Conservation (phyloP, 1,140 invertebrate genomes). For the Dendroctonus valens region DNA sequence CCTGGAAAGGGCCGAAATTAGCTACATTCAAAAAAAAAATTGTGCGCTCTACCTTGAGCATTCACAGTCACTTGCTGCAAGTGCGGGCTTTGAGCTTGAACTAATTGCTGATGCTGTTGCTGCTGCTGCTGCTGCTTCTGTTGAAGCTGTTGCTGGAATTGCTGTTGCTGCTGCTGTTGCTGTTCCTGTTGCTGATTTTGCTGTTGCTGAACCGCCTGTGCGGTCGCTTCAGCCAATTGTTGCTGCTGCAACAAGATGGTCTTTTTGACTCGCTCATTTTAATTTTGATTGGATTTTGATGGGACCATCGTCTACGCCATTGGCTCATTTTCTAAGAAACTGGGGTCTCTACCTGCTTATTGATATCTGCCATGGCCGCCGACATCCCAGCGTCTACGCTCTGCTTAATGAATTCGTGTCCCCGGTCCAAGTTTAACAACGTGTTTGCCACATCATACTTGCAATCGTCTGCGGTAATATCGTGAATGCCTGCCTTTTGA, state of each 20-base stretch:
- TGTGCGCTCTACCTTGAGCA: slow-evolving; percentile 41
- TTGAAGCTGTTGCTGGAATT: slow-evolving; percentile 37
- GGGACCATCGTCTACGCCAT: neutral
- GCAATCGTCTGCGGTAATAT: slow-evolving; percentile 61
- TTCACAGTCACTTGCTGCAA: slow-evolving; percentile 55
- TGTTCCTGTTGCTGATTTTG: slow-evolving; percentile 52
- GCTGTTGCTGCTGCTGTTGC: slow-evolving; percentile 29
- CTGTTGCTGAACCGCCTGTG: slow-evolving; percentile 51
- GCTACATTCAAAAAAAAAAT: no score
- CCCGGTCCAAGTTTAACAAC: slow-evolving; percentile 56
- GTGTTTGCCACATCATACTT: slow-evolving; percentile 65
- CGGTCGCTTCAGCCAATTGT: slow-evolving; percentile 45
- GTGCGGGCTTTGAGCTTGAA: slow-evolving; percentile 56
- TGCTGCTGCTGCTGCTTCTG: slow-evolving; percentile 48
- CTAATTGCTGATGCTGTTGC: slow-evolving; percentile 51
- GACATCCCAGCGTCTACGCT: slow-evolving; percentile 34
- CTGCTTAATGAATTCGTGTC: slow-evolving; percentile 43
- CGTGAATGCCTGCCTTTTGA: slow-evolving; percentile 60
- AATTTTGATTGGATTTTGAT: neutral
- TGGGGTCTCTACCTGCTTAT: slow-evolving; percentile 29
- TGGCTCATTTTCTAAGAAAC: neutral
- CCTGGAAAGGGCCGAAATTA: slow-evolving; percentile 39
- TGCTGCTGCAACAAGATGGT: slow-evolving; percentile 21
- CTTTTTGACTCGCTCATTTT: neutral
- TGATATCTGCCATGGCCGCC: slow-evolving; percentile 34